Evolutionary conservation across 2,113 vertebrate species (phyloP).

Genomic region (Cercocebus atys): DNA sequence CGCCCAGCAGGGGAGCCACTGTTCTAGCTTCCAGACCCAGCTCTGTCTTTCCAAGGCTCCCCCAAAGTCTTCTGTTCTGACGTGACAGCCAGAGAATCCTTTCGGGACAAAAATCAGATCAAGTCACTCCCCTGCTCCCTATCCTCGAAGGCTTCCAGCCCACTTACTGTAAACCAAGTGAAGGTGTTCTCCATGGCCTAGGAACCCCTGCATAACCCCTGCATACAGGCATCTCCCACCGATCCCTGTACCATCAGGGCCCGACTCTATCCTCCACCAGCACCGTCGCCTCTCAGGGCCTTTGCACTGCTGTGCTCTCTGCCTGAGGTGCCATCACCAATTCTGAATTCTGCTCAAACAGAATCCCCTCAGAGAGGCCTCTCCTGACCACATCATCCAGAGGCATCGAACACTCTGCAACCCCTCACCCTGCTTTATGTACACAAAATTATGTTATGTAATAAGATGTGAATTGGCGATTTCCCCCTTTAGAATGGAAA

Average conservation of each 20-base stretch:
- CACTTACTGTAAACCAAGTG: neutral
- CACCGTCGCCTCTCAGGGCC: too few relatives aligned
- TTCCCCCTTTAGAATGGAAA: neutral
- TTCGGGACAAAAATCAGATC: neutral
- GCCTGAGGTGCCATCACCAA: neutral
- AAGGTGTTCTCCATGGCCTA: neutral
- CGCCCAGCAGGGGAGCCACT: neutral
- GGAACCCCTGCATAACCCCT: neutral
- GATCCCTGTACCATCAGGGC: neutral
- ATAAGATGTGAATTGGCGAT: neutral
- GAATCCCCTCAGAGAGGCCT: neutral
- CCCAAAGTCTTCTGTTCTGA: too few relatives aligned
- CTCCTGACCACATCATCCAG: neutral
- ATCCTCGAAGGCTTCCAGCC: neutral
- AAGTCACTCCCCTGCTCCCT: neutral
- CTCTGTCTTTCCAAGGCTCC: neutral
- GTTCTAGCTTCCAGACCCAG: neutral
- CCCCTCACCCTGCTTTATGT: neutral
- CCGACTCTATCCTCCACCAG: neutral
- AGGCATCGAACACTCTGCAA: neutral
- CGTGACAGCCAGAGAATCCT: neutral
- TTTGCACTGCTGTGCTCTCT: neutral
- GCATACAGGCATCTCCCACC: neutral
- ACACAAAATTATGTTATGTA: neutral
- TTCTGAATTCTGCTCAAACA: neutral